Conservation (phyloP, 2,113 vertebrate species). For the Corythoichthys intestinalis region DNA sequence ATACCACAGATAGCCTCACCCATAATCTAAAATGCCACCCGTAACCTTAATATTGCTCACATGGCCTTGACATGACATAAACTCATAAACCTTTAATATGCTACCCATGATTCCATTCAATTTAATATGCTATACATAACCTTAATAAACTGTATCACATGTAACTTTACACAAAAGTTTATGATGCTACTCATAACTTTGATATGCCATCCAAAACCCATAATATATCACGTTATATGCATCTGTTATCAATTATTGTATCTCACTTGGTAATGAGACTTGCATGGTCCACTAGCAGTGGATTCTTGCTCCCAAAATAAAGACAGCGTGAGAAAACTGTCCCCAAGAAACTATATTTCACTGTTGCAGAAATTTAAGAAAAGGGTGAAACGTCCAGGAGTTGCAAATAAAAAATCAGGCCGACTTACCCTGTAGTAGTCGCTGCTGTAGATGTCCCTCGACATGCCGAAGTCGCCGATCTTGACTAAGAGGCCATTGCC, state of each 20-base stretch:
- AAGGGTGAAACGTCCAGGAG: not conserved
- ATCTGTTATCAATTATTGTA: not conserved
- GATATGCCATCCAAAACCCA: not conserved
- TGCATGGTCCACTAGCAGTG: not conserved
- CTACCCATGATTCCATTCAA: too few species aligned
- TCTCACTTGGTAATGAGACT: not conserved
- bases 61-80: too few species aligned
- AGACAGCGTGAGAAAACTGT: not conserved
- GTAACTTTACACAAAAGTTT: not conserved
- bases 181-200: not conserved
- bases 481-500: conserved; percentile 94
- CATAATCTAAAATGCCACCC: too few species aligned
- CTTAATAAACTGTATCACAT: too few species aligned
- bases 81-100: too few species aligned
- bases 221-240: not conserved
- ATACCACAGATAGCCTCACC: too few species aligned
- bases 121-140: too few species aligned
- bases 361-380: not conserved
- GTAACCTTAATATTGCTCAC: too few species aligned
- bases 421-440: conserved; percentile 97
- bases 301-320: not conserved
- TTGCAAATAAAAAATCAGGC: not conserved
- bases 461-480: conserved; percentile 99
- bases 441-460: conserved; percentile 97
- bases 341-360: not conserved